These are phyloP conservation scores for Drosophila melanosoma DNA, from an alignment of 2,888 invertebrate species.

Conservation along the genomic window DNA sequence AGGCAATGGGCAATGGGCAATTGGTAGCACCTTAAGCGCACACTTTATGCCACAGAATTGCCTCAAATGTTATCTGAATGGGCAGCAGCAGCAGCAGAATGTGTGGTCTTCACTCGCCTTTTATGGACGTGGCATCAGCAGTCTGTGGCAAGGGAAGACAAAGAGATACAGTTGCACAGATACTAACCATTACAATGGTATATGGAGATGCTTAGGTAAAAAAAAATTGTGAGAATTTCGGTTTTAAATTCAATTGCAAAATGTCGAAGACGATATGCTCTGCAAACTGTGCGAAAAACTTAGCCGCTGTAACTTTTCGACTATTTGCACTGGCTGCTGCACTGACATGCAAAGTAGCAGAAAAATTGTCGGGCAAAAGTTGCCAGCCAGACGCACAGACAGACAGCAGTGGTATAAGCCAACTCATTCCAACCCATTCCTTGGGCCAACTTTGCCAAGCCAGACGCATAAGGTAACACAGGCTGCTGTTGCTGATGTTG, in stretches of 20 bases:
- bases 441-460: slow-evolving; percentile 19
- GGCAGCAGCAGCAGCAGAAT: slow-evolving; percentile 26
- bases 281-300: slow-evolving; percentile 35
- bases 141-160: slow-evolving; percentile 1
- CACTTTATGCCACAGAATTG: slow-evolving; percentile 63
- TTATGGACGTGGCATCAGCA: slow-evolving; percentile 23
- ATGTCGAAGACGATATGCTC: slow-evolving; percentile 39
- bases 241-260: slow-evolving; percentile 70
- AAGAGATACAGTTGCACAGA: slow-evolving; percentile 24
- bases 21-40: slow-evolving; percentile 63
- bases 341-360: slow-evolving; percentile 80
- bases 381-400: slow-evolving; percentile 57
- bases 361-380: slow-evolving; percentile 78
- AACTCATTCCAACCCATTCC: background rate
- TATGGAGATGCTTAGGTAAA: background rate
- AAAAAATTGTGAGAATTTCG: slow-evolving; percentile 2
- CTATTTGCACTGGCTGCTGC: slow-evolving; percentile 54
- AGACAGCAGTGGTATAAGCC: slow-evolving; percentile 6
- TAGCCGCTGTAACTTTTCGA: slow-evolving; percentile 65
- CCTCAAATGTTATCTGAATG: slow-evolving; percentile 63
- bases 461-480: slow-evolving; percentile 62
- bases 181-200: slow-evolving; percentile 8
- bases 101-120: slow-evolving; percentile 5
- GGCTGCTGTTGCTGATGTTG: slow-evolving; percentile 19
- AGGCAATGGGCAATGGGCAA: slow-evolving; percentile 9